Conservation (phyloP, 2,113 vertebrate genomes). For the Canis aureus region DNA sequence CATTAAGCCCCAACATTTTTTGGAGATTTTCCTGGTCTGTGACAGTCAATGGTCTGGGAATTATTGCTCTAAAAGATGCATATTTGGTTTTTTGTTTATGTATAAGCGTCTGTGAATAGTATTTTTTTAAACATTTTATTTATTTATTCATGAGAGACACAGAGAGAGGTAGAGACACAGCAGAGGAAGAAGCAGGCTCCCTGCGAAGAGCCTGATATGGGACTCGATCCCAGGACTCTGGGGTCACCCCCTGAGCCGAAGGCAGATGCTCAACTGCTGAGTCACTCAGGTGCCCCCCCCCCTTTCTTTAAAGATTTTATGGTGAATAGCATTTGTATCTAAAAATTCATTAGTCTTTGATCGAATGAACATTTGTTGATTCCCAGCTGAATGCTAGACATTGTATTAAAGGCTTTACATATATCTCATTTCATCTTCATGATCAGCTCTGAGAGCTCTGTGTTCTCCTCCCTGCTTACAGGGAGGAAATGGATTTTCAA, state of each 20-base stretch:
- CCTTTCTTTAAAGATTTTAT: too few species aligned
- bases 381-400: not conserved
- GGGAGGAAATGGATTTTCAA: not conserved
- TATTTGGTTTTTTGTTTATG: not conserved
- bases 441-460: not conserved
- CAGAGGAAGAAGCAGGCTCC: too few species aligned
- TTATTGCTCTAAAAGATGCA: not conserved
- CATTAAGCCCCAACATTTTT: constrained; percentile 19
- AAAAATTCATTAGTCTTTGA: not conserved
- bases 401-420: not conserved
- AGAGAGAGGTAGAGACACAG: too few species aligned
- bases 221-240: too few species aligned
- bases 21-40: not conserved
- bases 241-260: too few species aligned
- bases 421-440: not conserved
- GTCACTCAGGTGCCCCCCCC: too few species aligned
- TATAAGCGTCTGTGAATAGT: not conserved
- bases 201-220: too few species aligned
- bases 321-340: not conserved
- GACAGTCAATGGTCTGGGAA: not conserved
- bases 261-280: too few species aligned
- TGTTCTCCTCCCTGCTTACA: not conserved
- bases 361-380: constrained; percentile 13
- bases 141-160: too few species aligned
- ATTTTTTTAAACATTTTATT: not conserved